Percentiles rank a stretch among this genome's conserved stretches.
These are phyloP conservation scores for Chaunax sp. DNA, from an alignment of 2,797 vertebrate genomes.

Conservation along the genomic window DNA sequence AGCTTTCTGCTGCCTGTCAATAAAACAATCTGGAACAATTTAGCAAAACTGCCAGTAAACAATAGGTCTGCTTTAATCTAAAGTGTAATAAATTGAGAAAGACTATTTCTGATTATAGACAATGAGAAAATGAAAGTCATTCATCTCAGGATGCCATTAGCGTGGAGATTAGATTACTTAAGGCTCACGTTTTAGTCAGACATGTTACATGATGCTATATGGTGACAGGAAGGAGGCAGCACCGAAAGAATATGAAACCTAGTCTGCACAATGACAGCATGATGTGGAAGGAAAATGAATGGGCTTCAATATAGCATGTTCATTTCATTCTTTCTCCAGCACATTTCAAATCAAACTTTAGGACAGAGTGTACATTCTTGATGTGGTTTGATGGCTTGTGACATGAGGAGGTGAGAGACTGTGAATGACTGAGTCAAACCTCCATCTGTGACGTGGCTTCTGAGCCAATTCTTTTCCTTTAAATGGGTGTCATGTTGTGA, in stretches of 20 bases:
- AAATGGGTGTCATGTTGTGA: constrained; percentile 38
- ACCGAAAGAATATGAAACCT: constrained; percentile 1
- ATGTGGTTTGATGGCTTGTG: constrained; percentile 52
- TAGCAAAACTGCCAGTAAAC: constrained; percentile 6
- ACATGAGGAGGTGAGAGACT: constrained; percentile 74
- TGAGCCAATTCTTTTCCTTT: constrained; percentile 14
- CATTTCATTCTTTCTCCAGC: neutral
- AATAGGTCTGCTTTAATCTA: constrained; percentile 13
- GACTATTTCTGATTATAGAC: constrained; percentile 29
- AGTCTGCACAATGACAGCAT: constrained; percentile 4
- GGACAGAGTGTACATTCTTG: constrained; percentile 19
- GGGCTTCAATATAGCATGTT: neutral
- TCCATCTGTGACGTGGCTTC: constrained; percentile 58
- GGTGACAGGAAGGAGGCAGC: constrained; percentile 30
- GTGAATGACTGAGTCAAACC: constrained; percentile 64
- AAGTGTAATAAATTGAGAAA: constrained; percentile 27
- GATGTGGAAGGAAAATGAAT: constrained; percentile 3
- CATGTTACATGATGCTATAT: constrained; percentile 47
- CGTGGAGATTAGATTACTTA: constrained; percentile 53
- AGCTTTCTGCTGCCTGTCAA: constrained; percentile 35
- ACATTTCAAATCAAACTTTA: constrained; percentile 6
- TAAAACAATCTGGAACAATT: constrained; percentile 21
- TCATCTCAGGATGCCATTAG: constrained; percentile 45
- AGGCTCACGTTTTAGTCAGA: constrained; percentile 36
- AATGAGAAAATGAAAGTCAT: constrained; percentile 42